These are phyloP conservation scores for Lindbergichthys nudifrons DNA, from an alignment of 2,797 vertebrate species.

Conservation along the genomic window DNA sequence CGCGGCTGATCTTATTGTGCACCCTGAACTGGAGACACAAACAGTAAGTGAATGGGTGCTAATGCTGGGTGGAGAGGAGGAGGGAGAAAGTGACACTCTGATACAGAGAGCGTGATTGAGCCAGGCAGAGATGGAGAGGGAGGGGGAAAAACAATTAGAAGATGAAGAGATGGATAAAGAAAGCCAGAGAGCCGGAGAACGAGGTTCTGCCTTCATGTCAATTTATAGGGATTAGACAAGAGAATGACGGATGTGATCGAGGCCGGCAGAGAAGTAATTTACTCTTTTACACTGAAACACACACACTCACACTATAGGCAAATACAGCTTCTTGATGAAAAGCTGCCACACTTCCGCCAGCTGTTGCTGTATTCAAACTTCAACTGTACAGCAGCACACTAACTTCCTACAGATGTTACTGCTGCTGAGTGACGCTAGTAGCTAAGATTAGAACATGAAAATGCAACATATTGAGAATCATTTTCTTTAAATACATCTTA, in stretches of 20 bases:
- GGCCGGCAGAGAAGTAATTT: conserved; percentile 23
- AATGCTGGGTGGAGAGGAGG: conserved; percentile 12
- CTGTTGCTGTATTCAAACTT: conserved; percentile 14
- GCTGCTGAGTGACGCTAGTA: neutral
- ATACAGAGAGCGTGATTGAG: conserved; percentile 31
- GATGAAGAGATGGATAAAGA: conserved; percentile 26
- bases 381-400: neutral
- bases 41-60: conserved; percentile 27
- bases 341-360: conserved; percentile 21
- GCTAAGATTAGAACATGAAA: neutral
- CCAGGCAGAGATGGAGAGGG: conserved; percentile 29
- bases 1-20: conserved; percentile 25
- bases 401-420: conserved; percentile 6
- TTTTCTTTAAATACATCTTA: neutral
- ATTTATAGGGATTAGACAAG: conserved; percentile 31
- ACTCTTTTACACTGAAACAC: conserved; percentile 14
- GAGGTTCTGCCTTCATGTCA: conserved; percentile 33
- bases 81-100: conserved; percentile 10
- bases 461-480: neutral
- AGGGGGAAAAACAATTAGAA: conserved; percentile 50
- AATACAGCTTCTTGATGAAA: conserved; percentile 20
- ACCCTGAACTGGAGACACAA: conserved; percentile 17
- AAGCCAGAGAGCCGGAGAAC: conserved; percentile 8
- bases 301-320: conserved; percentile 5
- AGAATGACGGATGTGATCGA: conserved; percentile 42